phyloP scores from a whole-genome alignment of 2,797 vertebrate species.

The Buceros bicornis region DNA sequence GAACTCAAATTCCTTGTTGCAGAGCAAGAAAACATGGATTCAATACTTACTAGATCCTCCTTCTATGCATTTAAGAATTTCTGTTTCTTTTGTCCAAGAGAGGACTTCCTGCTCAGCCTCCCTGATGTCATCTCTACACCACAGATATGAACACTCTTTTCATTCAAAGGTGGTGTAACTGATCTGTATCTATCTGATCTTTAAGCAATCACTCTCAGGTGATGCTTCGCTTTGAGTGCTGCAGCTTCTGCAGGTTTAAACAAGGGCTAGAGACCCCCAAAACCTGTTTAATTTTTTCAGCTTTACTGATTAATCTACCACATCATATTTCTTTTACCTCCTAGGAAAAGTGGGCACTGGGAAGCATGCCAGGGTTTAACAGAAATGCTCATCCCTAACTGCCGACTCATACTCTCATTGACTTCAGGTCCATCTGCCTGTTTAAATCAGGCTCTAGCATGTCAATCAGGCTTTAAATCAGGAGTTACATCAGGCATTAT shows the following conservation, averaged over 20 bases:
- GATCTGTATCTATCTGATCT: not conserved
- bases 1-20: not conserved
- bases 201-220: not conserved
- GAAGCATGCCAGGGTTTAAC: not conserved
- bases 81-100: not conserved
- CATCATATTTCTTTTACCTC: not conserved
- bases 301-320: not conserved
- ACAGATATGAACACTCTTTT: not conserved
- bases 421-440: not conserved
- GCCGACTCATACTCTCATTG: not conserved
- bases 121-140: not conserved
- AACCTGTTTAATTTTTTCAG: not conserved
- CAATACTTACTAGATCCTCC: fast-evolving
- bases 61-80: not conserved
- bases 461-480: not conserved
- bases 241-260: not conserved
- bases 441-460: not conserved
- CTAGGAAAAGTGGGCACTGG: not conserved
- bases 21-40: not conserved
- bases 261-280: not conserved
- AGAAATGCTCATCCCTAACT: slow-evolving; percentile 8
- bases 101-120: not conserved
- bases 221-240: not conserved
- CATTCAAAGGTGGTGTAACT: not conserved
- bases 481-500: not conserved